Evolutionary conservation across 2,113 vertebrate genomes (phyloP), one percentile per base, ranked within the genome.

Genomic region (Cheirogaleus medius): DNA sequence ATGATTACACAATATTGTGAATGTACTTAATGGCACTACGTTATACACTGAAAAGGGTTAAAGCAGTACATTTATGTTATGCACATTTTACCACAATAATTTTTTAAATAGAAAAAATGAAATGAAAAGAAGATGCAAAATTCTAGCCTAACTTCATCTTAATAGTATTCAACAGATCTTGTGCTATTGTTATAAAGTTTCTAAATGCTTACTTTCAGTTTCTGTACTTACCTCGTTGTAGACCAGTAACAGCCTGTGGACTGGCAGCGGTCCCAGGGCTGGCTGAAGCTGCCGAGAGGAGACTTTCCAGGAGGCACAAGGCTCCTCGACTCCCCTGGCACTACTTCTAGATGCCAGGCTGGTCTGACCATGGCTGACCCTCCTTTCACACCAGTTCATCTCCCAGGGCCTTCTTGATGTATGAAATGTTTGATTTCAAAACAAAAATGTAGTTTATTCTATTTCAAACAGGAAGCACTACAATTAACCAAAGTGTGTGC

Each of bases 261-360:
- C 39, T 37, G 49, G 73, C 58, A 13, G 32, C 0, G 0, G 4
- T 14, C 32, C 1, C 2, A 20, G 60, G 1, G 2, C 9, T 15
- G 68, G 87, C 15, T 23, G 14, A 34, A 69, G 73, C 32, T 58
- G 42, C 25, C 15, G 52, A 82, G 42, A 69, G 44, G 63, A 74
- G 78, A 83, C 15, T 5, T 84, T 18, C 49, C 49, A 69, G 82
- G 64, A 63, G 42, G 8, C 52, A 42, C 5, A 42, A 14, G 63
- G 6, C 39, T 76, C 29, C 25, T 2, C 32, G 17, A 42, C 42
- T n/a, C n/a, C 66, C n/a, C 8, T 11, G 21, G 9, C 12, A 69
- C n/a, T 1, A 27, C 47, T 73, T 96, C 85, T 60, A 49, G 86
- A 63, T 63, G 23, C 64, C 52, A 66, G 34, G 23, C 58, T 12